A percentile compares a stretch with the other conserved stretches of the same genome.
Evolutionary conservation across 2,797 vertebrate genomes (phyloP).

Genomic region (Hyperoplus immaculatus): DNA sequence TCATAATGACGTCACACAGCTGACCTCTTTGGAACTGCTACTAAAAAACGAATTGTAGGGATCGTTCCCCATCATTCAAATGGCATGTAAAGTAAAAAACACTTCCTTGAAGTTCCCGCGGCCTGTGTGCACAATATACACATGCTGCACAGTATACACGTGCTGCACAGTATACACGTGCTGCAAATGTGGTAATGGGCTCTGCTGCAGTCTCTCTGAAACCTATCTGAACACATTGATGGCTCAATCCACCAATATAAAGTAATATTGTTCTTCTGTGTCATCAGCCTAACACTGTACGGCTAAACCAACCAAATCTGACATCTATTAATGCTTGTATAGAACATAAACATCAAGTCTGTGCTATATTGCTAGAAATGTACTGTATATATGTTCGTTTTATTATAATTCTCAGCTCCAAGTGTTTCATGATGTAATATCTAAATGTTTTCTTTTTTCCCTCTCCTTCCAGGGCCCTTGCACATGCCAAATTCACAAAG

Average conservation of each 20-base stretch:
- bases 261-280: slow-evolving; percentile 6
- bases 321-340: background rate
- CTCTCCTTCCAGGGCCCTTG: slow-evolving; percentile 91
- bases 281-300: background rate
- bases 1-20: background rate
- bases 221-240: background rate
- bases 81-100: slow-evolving; percentile 15
- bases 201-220: slow-evolving; percentile 25
- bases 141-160: background rate
- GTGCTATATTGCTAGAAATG: background rate
- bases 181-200: slow-evolving; percentile 16
- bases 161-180: background rate
- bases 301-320: background rate
- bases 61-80: slow-evolving; percentile 15
- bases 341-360: background rate
- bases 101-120: slow-evolving; percentile 8
- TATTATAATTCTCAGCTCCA: background rate
- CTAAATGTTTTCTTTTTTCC: slow-evolving; percentile 26
- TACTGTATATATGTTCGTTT: background rate
- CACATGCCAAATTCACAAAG: slow-evolving; percentile 99
- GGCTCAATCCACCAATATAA: background rate
- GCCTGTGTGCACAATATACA: background rate
- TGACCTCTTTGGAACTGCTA: background rate
- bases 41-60: background rate
- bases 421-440: background rate